Percentiles rank a stretch among this genome's conserved stretches.
These are phyloP conservation scores for Bombylius major DNA, from an alignment of 2,888 invertebrate species.

Conservation along the genomic window DNA sequence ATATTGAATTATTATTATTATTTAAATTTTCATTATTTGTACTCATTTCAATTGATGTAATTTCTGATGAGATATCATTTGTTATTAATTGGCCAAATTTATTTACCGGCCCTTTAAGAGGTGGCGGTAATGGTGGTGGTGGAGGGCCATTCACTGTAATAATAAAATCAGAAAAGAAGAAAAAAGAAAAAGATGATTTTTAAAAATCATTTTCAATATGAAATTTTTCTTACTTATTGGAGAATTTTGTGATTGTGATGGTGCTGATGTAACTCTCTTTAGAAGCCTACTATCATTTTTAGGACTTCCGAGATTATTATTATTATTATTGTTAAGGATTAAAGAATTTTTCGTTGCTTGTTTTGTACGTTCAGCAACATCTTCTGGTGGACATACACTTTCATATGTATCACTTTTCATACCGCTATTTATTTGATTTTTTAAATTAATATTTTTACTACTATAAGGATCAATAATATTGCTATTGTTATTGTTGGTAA, in stretches of 20 bases:
- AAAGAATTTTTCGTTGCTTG: slow-evolving; percentile 29
- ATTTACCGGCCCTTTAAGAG: slow-evolving; percentile 35
- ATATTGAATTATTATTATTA: slow-evolving; percentile 14
- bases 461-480: too few species aligned
- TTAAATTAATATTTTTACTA: slow-evolving; percentile 19
- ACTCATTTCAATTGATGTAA: slow-evolving; percentile 9
- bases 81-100: not conserved
- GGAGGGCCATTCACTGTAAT: slow-evolving; percentile 43
- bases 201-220: not conserved
- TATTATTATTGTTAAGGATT: slow-evolving; percentile 31
- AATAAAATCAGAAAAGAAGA: slow-evolving; percentile 1
- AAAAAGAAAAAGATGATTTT: not conserved
- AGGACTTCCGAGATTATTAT: slow-evolving; percentile 15
- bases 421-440: slow-evolving; percentile 25
- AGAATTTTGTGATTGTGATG: slow-evolving; percentile 38
- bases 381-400: slow-evolving; percentile 36
- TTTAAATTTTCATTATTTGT: slow-evolving; percentile 14
- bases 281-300: slow-evolving; percentile 30
- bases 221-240: slow-evolving; percentile 25
- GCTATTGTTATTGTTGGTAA: too few species aligned
- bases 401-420: slow-evolving; percentile 37
- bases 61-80: not conserved
- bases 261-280: slow-evolving; percentile 47
- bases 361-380: slow-evolving; percentile 33
- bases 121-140: slow-evolving; percentile 57